Base-by-base conservation (phyloP, 2,888 invertebrate species). In the Buathra laborator region DNA sequence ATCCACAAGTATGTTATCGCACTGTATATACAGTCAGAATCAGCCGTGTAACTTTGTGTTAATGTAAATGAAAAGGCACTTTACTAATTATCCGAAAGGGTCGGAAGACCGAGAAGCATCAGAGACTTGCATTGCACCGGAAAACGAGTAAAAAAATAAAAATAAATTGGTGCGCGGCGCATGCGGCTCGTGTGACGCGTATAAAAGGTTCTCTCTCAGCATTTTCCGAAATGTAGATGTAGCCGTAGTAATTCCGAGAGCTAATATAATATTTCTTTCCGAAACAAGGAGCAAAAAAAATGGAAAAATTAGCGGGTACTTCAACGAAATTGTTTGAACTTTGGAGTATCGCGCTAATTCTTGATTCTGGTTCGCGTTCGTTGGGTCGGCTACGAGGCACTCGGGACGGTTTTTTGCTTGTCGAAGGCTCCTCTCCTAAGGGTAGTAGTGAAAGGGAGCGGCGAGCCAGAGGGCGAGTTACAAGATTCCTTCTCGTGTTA, bases 401-500 rank as follows among this genome's bases (percentile, higher is more conserved):
- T 37, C 16, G 48, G 68, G 71, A 32, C 59, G 76, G 44, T 70
- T 59, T 44, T 76, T 68, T 66, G 48, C 43, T 32, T 4, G 43
- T 51, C 29, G 56, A 44, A n/a, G 51, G 62, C 44, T 72, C 53
- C 19, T 16, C 24, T 53, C 5, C 14, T 19, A 32, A 66, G 46
- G 68, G 48, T n/a, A 37, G 53, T 53, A 29, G 77, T 44, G 43
- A 32, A 51, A 67, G 62, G 24, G 10, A 62, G 48, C 10, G 24
- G 64, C 48, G 68, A 77, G 51, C 44, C 3, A 46, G 32, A 51
- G 29, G 70, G 16, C 44, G 72, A 53, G 51, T 19, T 77, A 77
- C 81, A 72, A 75, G 70, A 71, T 85, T 79, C 72, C 62, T 64
- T 46, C 53, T 70, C 43, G 66, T 78, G 84, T 85, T 82, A 79